A percentile compares a stretch with the other conserved stretches of the same genome.
Conservation (phyloP, 2,797 vertebrate species). For the Rhabdomys pumilio region DNA sequence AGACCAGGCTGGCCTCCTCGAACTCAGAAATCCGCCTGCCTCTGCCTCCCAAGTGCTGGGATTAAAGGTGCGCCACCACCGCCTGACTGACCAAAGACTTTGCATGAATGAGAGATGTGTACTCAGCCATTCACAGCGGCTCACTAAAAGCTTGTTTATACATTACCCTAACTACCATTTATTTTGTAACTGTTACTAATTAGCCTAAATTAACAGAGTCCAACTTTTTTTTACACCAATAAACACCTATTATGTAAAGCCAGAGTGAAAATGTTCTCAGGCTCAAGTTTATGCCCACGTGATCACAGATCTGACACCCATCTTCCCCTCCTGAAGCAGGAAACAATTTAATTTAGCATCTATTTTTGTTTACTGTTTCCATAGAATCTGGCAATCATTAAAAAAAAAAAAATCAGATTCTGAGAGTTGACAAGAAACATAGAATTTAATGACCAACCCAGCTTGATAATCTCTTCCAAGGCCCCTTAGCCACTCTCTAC, state of each 20-base stretch:
- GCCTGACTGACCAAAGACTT: not conserved
- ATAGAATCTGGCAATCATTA: not conserved
- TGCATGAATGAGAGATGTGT: not conserved
- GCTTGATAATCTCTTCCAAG: not conserved
- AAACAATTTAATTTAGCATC: not conserved
- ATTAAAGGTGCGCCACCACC: no score
- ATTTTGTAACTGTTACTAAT: not conserved
- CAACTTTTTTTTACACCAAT: not conserved
- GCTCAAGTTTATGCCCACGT: not conserved
- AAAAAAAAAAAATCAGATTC: not conserved
- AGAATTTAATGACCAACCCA: not conserved
- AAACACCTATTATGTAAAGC: not conserved
- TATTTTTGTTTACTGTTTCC: not conserved
- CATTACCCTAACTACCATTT: not conserved
- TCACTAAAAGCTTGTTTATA: not conserved
- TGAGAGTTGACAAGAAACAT: not conserved
- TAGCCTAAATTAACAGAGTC: not conserved
- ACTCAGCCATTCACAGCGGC: not conserved
- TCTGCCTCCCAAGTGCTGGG: no score
- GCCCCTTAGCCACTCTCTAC: not conserved
- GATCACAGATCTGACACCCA: not conserved
- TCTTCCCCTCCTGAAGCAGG: not conserved
- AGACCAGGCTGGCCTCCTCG: no score
- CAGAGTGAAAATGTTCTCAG: not conserved
- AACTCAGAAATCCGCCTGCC: no score